Conservation (phyloP, 2,797 vertebrate species). For the Platalea minor region DNA sequence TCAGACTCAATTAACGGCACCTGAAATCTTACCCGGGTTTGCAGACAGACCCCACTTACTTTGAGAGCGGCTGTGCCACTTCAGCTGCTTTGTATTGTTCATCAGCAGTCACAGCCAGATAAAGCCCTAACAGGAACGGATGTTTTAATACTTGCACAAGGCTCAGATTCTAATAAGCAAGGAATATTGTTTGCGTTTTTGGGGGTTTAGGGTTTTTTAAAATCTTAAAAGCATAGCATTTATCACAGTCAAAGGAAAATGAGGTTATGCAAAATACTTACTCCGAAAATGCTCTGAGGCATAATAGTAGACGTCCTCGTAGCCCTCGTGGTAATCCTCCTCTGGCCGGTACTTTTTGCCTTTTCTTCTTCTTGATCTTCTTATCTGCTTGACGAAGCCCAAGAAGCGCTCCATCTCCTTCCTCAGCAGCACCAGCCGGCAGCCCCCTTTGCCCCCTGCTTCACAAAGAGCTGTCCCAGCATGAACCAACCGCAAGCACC, state of each 20-base stretch:
- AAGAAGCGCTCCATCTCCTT: conserved; percentile 90
- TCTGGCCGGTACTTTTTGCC: conserved; percentile 96
- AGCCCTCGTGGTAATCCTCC: conserved; percentile 98
- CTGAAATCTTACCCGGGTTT: conserved; percentile 40
- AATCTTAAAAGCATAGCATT: conserved; percentile 21
- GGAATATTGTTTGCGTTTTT: neutral
- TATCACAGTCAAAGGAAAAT: conserved; percentile 1
- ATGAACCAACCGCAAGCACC: conserved; percentile 14
- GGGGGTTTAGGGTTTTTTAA: neutral
- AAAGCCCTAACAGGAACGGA: neutral
- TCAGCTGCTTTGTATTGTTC: conserved; percentile 26
- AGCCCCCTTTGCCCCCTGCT: conserved; percentile 29
- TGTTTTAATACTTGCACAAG: neutral
- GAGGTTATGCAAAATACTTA: conserved; percentile 72
- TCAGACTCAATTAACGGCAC: conserved; percentile 34
- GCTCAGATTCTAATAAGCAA: neutral
- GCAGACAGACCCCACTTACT: neutral
- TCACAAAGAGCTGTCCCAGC: conserved; percentile 51
- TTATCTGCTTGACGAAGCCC: conserved; percentile 91
- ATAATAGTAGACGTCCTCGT: conserved; percentile 98
- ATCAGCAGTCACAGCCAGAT: neutral
- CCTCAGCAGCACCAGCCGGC: neutral
- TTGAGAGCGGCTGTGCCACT: neutral
- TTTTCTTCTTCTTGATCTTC: conserved; percentile 88
- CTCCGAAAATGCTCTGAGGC: conserved; percentile 91